Conservation (phyloP, 1,140 invertebrate genomes). For the Neodiprion pinetum region DNA sequence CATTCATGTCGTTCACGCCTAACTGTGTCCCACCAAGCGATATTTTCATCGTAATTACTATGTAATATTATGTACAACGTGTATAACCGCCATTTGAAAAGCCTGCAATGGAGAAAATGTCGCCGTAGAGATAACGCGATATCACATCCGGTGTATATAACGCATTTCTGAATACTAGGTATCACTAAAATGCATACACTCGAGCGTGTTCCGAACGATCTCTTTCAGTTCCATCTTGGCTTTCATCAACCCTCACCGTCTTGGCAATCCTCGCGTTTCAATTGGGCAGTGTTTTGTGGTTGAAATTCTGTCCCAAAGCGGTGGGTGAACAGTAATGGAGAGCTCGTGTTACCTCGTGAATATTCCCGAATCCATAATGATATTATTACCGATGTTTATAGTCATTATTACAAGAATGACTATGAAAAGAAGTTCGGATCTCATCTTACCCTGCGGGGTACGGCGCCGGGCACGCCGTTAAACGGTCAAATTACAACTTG, state of each 20-base stretch:
- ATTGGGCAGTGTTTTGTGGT: too few relatives aligned
- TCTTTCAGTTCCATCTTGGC: not conserved
- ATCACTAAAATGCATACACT: not conserved
- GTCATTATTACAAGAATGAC: constrained; percentile 54
- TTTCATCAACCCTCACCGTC: too few relatives aligned
- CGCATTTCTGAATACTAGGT: not conserved
- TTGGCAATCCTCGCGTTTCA: too few relatives aligned
- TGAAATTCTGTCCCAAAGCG: too few relatives aligned
- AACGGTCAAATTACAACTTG: constrained; percentile 49
- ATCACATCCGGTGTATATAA: constrained; percentile 1
- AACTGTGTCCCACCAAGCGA: constrained; percentile 8
- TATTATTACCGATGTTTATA: constrained; percentile 43
- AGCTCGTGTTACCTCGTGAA: not conserved
- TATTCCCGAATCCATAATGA: constrained; percentile 29
- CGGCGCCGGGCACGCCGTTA: constrained; percentile 37
- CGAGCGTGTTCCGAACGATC: not conserved
- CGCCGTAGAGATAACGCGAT: constrained; percentile 1
- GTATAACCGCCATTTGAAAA: too few relatives aligned
- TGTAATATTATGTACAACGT: constrained; percentile 24
- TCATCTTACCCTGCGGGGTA: constrained; percentile 48
- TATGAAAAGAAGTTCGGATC: constrained; percentile 47
- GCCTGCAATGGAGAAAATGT: not conserved
- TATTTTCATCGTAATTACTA: constrained; percentile 30
- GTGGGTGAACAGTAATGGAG: too few relatives aligned
- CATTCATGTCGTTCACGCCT: constrained; percentile 52